phyloP scores from a whole-genome alignment of 2,888 invertebrate species.

The Gymnocheta viridis region DNA sequence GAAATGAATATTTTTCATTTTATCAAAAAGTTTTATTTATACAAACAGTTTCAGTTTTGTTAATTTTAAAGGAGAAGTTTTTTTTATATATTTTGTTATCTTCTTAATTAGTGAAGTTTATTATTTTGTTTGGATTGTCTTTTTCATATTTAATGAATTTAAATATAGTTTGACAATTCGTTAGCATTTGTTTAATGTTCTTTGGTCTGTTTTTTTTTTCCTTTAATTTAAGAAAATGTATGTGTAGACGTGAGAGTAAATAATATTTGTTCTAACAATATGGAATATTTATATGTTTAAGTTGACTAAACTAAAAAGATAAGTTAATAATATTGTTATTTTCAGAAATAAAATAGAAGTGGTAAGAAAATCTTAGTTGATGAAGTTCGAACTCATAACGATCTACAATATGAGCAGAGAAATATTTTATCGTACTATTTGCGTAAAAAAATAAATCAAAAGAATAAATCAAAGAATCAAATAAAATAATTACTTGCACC shows the following conservation, averaged over 20 bases:
- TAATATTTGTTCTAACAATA: background rate
- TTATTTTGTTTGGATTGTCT: slow-evolving; percentile 39
- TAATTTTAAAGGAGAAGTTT: slow-evolving; percentile 19
- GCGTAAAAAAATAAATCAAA: no score
- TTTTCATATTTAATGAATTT: slow-evolving; percentile 24
- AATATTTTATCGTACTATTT: no score
- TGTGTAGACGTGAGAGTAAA: background rate
- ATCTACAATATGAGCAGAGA: background rate
- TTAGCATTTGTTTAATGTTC: slow-evolving; percentile 10
- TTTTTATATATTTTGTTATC: background rate
- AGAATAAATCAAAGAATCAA: no score
- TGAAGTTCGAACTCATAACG: background rate
- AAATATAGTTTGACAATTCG: slow-evolving; percentile 42
- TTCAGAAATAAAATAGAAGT: background rate
- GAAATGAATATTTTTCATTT: slow-evolving; percentile 44
- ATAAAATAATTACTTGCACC: no score
- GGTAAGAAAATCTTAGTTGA: background rate
- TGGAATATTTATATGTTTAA: background rate
- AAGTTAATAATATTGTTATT: background rate
- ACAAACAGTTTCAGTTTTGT: slow-evolving; percentile 38
- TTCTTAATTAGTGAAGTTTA: slow-evolving; percentile 60
- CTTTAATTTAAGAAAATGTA: background rate
- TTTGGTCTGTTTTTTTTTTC: background rate
- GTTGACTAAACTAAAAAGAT: background rate
- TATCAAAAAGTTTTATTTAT: slow-evolving; percentile 39